Conservation (phyloP, 2,888 invertebrate species). For the Noctua janthe region DNA sequence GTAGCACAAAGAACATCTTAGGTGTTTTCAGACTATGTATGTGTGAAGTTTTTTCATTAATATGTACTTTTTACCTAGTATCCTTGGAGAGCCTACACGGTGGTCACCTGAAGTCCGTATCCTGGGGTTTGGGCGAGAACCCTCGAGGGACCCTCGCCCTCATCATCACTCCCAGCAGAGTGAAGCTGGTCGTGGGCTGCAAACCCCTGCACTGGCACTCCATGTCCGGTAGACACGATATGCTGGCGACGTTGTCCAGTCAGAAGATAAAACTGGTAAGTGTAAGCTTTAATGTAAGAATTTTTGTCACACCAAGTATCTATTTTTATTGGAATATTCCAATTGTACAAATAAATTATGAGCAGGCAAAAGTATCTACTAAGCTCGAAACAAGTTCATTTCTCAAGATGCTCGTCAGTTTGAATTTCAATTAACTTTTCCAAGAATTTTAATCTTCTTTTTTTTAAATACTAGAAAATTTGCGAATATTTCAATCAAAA, state of each 20-base stretch:
- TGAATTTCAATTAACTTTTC: background rate
- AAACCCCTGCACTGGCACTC: conserved; percentile 91
- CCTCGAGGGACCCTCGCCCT: conserved; percentile 89
- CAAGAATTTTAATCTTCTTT: background rate
- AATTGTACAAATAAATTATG: background rate
- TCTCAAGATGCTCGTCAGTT: background rate
- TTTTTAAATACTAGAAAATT: background rate
- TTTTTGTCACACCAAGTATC: background rate
- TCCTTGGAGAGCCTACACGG: conserved; percentile 92
- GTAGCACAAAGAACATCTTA: background rate
- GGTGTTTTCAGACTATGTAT: background rate
- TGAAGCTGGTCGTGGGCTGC: conserved; percentile 92
- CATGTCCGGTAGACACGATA: conserved; percentile 90
- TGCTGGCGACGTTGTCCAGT: conserved; percentile 89
- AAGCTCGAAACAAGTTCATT: background rate
- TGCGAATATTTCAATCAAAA: background rate
- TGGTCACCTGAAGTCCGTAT: conserved; percentile 90
- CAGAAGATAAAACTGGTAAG: conserved; percentile 91
- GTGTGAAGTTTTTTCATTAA: background rate
- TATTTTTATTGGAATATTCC: background rate
- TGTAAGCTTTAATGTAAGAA: conserved; percentile 37
- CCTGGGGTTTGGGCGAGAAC: conserved; percentile 91
- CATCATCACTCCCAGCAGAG: conserved; percentile 90
- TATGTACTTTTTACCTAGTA: conserved; percentile 81
- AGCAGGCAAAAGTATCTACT: background rate